phyloP scores from a whole-genome alignment of 1,140 invertebrate genomes.

The Leucophenga varia region DNA sequence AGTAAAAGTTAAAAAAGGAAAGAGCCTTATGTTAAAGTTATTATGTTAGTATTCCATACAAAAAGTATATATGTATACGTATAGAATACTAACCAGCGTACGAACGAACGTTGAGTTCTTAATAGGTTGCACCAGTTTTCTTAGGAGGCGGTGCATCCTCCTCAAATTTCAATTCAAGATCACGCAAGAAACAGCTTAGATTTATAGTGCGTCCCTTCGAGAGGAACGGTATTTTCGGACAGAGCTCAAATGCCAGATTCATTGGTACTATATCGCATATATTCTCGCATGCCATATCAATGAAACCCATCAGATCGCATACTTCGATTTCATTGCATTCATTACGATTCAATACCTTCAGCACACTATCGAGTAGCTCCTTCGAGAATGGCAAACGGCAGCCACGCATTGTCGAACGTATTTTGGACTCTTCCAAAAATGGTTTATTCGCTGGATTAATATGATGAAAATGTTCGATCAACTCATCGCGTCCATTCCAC shows the following conservation, averaged over 20 bases:
- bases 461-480: constrained; percentile 67
- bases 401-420: constrained; percentile 66
- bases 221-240: constrained; percentile 42
- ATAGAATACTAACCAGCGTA: too few species aligned
- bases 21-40: too few species aligned
- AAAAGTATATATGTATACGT: too few species aligned
- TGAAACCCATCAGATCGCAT: constrained; percentile 46
- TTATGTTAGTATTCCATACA: too few species aligned
- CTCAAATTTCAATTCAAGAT: constrained; percentile 18
- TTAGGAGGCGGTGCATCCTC: too few species aligned
- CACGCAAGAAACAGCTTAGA: constrained; percentile 36
- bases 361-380: constrained; percentile 67
- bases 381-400: constrained; percentile 66
- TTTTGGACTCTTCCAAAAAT: constrained; percentile 59
- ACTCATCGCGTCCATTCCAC: constrained; percentile 68
- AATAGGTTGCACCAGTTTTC: too few species aligned
- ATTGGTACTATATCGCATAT: constrained; percentile 41
- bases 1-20: too few species aligned
- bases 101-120: too few species aligned
- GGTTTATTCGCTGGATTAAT: constrained; percentile 63
- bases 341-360: constrained; percentile 65
- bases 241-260: constrained; percentile 46
- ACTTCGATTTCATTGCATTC: constrained; percentile 63
- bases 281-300: constrained; percentile 38
- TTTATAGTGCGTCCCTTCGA: constrained; percentile 41